phyloP scores from a whole-genome alignment of 2,888 invertebrate genomes.

The Eupeodes luniger region DNA sequence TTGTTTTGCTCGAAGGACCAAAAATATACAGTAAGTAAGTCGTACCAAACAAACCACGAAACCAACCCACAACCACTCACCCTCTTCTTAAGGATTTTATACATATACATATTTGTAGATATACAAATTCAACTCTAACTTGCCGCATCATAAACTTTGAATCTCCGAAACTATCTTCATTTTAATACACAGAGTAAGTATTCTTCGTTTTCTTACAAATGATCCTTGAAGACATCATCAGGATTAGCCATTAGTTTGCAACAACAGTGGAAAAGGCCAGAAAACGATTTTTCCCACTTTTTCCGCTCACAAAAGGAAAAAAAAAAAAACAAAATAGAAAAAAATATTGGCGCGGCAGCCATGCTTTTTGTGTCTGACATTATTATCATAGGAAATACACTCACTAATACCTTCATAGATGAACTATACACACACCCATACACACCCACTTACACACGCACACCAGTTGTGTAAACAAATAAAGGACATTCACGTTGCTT shows the following conservation, averaged over 20 bases:
- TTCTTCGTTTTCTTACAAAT: conserved; percentile 28
- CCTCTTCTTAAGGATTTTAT: too few species aligned
- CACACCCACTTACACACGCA: neutral
- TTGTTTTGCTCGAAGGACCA: conserved; percentile 30
- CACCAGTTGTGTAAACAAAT: conserved; percentile 70
- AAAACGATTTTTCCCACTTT: conserved; percentile 70
- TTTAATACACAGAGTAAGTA: conserved; percentile 23
- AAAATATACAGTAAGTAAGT: neutral
- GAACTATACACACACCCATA: neutral
- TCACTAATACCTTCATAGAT: conserved; percentile 42
- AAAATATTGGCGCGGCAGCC: conserved; percentile 70
- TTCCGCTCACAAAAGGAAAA: neutral
- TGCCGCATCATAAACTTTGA: conserved; percentile 40
- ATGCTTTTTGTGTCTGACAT: conserved; percentile 74
- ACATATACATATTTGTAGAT: too few species aligned
- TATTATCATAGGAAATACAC: conserved; percentile 52
- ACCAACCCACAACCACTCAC: neutral
- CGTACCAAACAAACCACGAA: neutral
- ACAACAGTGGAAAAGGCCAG: conserved; percentile 42
- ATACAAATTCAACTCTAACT: conserved; percentile 17
- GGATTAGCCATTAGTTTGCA: conserved; percentile 61
- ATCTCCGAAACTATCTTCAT: conserved; percentile 34
- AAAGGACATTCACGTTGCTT: conserved; percentile 48
- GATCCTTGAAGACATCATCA: conserved; percentile 55
- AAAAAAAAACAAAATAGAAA: neutral